Percentiles rank a stretch among this genome's conserved stretches.
Conservation (phyloP, 2,113 vertebrate genomes). For the Bubalus kerabau region DNA sequence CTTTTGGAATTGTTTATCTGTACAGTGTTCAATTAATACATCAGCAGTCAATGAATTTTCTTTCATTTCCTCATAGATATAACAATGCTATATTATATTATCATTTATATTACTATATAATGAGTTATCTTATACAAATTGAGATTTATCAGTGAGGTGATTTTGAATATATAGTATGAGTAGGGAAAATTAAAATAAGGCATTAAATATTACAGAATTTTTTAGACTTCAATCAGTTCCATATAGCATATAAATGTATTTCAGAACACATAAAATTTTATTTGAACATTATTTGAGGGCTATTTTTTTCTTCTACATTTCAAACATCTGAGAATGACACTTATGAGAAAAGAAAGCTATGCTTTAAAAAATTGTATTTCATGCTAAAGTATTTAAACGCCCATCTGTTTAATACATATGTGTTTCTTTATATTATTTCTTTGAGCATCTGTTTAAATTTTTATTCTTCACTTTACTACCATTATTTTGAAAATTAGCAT, state of each 20-base stretch:
- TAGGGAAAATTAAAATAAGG: neutral
- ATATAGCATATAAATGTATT: neutral
- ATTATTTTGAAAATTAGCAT: constrained; percentile 15
- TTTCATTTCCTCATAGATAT: neutral
- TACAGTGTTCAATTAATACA: neutral
- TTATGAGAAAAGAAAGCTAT: neutral
- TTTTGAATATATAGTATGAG: neutral
- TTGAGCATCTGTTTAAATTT: neutral
- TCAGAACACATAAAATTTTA: neutral
- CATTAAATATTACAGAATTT: neutral
- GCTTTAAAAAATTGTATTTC: neutral
- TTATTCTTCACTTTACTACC: neutral
- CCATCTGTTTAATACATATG: neutral
- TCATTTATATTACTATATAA: neutral
- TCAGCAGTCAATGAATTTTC: neutral
- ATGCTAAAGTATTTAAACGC: neutral
- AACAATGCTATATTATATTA: neutral
- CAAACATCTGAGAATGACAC: neutral
- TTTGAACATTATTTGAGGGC: neutral
- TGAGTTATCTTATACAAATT: neutral
- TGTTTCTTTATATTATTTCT: neutral
- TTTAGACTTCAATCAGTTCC: neutral
- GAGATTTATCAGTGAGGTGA: neutral
- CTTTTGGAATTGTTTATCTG: neutral
- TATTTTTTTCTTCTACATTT: neutral